Conservation (phyloP, 2,797 vertebrate species). For the Karalla daura region DNA sequence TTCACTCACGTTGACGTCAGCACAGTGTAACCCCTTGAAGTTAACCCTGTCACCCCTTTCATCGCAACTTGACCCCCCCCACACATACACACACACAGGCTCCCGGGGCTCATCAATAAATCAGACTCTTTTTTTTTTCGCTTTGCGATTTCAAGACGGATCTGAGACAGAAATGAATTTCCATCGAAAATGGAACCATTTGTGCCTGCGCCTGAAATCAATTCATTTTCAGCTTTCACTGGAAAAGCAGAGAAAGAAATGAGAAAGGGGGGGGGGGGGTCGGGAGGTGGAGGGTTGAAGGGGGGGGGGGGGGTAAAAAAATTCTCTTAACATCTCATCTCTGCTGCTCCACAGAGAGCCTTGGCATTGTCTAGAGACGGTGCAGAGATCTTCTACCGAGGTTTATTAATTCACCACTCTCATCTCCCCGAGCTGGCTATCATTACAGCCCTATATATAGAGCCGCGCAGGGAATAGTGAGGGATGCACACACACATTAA, state of each 20-base stretch:
- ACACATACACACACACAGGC: no score
- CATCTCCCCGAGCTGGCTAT: constrained; percentile 85
- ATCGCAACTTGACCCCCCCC: constrained; percentile 28
- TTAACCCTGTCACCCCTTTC: constrained; percentile 40
- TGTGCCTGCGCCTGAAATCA: constrained; percentile 59
- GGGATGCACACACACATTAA: constrained; percentile 84
- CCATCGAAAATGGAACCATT: constrained; percentile 57
- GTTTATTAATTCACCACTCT: constrained; percentile 85
- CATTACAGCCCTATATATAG: constrained; percentile 88
- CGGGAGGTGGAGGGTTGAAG: no score
- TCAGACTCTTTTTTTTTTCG: constrained; percentile 46
- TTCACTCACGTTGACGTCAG: neutral
- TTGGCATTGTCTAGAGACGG: constrained; percentile 79
- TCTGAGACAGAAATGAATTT: constrained; percentile 52
- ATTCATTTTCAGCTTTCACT: constrained; percentile 63
- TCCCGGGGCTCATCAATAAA: constrained; percentile 61
- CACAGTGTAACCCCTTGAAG: constrained; percentile 34
- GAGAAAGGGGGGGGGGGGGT: neutral
- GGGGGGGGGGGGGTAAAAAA: constrained; percentile 24
- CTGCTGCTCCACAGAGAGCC: constrained; percentile 72
- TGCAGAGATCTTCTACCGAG: constrained; percentile 79
- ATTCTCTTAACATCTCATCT: constrained; percentile 74
- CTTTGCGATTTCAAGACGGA: constrained; percentile 44
- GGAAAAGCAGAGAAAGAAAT: constrained; percentile 50
- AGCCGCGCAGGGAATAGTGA: constrained; percentile 80